Evolutionary conservation across 1,140 invertebrate genomes (phyloP).

Genomic region (Procambarus virginalis): DNA sequence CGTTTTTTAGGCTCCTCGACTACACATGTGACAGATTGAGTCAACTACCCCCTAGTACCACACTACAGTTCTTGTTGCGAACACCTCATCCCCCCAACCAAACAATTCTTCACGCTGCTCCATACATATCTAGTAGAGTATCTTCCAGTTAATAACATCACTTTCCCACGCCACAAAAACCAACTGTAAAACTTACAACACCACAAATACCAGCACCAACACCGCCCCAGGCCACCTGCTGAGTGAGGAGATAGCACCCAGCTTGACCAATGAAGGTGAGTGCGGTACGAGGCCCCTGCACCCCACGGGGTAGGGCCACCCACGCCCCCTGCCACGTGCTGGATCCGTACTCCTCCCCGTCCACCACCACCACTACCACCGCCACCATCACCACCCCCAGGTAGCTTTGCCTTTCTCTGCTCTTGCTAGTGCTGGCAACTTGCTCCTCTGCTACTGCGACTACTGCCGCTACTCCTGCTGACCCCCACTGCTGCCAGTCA

Average conservation of each 20-base stretch:
- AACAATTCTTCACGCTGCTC: too few species aligned
- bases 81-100: too few species aligned
- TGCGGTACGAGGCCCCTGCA: neutral
- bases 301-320: neutral
- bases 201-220: too few species aligned
- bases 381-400: neutral
- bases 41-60: too few species aligned
- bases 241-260: neutral
- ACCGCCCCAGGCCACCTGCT: too few species aligned
- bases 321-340: neutral
- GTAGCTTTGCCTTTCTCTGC: neutral
- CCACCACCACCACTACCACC: neutral
- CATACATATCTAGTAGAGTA: too few species aligned
- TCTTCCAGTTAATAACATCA: too few species aligned
- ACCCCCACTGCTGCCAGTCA: neutral
- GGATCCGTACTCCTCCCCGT: neutral
- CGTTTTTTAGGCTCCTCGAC: too few species aligned
- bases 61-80: too few species aligned
- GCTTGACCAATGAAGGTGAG: neutral
- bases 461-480: neutral
- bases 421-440: neutral
- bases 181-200: too few species aligned
- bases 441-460: neutral
- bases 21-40: too few species aligned
- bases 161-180: too few species aligned